Conservation (phyloP, 2,888 invertebrate species). For the Acanthosepion esculentum region DNA sequence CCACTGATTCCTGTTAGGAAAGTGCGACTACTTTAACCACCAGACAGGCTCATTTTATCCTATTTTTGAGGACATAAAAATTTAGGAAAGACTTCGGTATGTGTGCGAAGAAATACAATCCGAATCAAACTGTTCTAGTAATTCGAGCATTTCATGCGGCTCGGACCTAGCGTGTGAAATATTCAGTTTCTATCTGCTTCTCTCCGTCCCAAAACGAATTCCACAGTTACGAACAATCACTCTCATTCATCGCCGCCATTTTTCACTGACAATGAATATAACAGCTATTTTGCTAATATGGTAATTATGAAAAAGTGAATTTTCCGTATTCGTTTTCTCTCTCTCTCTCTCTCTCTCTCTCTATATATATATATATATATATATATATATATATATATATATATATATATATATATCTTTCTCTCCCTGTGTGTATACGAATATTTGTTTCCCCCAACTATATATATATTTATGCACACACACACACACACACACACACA, state of each 20-base stretch:
- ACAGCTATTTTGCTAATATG: not conserved
- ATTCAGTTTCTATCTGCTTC: not conserved
- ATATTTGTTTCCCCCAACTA: too few relatives aligned
- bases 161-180: not conserved
- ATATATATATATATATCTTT: too few relatives aligned
- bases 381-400: too few relatives aligned
- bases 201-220: not conserved
- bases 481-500: too few relatives aligned
- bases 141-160: not conserved
- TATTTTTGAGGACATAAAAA: not conserved
- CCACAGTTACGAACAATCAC: not conserved
- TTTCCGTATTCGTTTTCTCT: too few relatives aligned
- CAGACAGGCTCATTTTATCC: not conserved
- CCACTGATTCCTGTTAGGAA: too few relatives aligned
- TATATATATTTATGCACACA: too few relatives aligned
- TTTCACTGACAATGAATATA: not conserved
- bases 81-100: not conserved
- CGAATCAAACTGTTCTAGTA: not conserved
- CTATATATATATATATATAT: too few relatives aligned
- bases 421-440: too few relatives aligned
- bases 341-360: too few relatives aligned
- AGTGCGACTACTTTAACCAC: not conserved
- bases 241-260: not conserved
- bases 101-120: not conserved
- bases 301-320: too few relatives aligned